Percentiles rank a stretch among this genome's conserved stretches.
These are phyloP conservation scores for Diplazon laetatorius DNA, from an alignment of 2,888 invertebrate genomes.

Conservation along the genomic window DNA sequence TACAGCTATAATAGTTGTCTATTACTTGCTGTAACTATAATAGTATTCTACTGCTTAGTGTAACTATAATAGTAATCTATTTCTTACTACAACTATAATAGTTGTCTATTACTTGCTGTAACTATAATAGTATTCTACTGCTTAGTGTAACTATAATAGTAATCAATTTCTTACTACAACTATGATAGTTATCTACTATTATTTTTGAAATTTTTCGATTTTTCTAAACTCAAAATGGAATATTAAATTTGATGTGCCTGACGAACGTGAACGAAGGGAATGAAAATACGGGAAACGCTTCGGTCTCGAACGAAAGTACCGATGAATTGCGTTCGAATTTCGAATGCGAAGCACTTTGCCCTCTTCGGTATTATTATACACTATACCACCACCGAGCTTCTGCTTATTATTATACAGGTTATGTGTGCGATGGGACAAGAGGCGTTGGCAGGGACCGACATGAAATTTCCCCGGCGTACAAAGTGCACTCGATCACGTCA, in stretches of 20 bases:
- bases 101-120: too few relatives aligned
- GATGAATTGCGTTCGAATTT: constrained; percentile 36
- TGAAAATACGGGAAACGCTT: constrained; percentile 15
- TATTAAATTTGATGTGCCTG: not conserved
- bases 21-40: too few relatives aligned
- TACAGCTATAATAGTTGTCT: too few relatives aligned
- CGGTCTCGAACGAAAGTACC: constrained; percentile 4
- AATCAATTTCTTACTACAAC: too few relatives aligned
- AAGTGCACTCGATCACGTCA: constrained; percentile 78
- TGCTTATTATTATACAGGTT: constrained; percentile 44
- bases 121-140: too few relatives aligned
- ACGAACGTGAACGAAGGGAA: not conserved
- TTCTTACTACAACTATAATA: too few relatives aligned
- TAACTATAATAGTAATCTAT: too few relatives aligned
- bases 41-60: too few relatives aligned
- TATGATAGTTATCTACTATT: too few relatives aligned
- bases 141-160: too few relatives aligned
- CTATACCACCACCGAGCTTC: constrained; percentile 18
- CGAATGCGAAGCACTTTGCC: constrained; percentile 9
- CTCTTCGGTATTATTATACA: constrained; percentile 47
- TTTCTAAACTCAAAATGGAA: too few relatives aligned
- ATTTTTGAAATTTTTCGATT: too few relatives aligned
- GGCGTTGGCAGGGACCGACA: constrained; percentile 74
- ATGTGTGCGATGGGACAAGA: constrained; percentile 34
- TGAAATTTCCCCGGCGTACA: constrained; percentile 72